Conservation (phyloP, 2,888 invertebrate species). For the Melanargia galathea region DNA sequence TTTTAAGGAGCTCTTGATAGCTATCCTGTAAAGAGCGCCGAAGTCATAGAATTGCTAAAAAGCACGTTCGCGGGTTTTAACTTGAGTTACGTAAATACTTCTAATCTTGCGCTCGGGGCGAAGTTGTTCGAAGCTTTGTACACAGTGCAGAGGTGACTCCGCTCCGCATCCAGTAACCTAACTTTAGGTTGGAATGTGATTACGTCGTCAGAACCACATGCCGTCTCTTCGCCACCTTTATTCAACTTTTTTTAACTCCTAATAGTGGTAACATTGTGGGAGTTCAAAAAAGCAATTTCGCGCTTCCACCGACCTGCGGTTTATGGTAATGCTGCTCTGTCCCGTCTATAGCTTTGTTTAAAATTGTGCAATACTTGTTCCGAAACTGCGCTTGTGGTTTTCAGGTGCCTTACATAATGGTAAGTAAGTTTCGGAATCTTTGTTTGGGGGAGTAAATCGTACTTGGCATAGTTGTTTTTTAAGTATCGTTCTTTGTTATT, state of each 20-base stretch:
- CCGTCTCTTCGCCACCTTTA: slow-evolving; percentile 56
- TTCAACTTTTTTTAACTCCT: slow-evolving; percentile 74
- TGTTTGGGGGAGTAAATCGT: slow-evolving; percentile 59
- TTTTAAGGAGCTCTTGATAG: slow-evolving; percentile 49
- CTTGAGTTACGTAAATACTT: slow-evolving; percentile 67
- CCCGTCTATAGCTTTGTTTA: slow-evolving; percentile 73
- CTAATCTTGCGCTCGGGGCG: slow-evolving; percentile 64
- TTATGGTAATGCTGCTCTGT: slow-evolving; percentile 71
- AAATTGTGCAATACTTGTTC: slow-evolving; percentile 76
- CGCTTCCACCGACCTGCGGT: slow-evolving; percentile 62
- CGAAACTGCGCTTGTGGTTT: slow-evolving; percentile 67
- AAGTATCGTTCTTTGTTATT: slow-evolving; percentile 27
- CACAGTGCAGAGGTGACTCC: slow-evolving; percentile 55
- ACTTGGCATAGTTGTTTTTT: slow-evolving; percentile 50
- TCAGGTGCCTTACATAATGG: slow-evolving; percentile 69
- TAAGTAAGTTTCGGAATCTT: slow-evolving; percentile 69
- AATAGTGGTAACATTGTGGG: slow-evolving; percentile 69
- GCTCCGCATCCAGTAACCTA: slow-evolving; percentile 54
- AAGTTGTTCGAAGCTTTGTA: slow-evolving; percentile 59
- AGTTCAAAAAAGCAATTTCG: slow-evolving; percentile 80
- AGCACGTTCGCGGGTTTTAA: slow-evolving; percentile 61
- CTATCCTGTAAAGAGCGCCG: slow-evolving; percentile 54
- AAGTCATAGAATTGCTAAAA: slow-evolving; percentile 71
- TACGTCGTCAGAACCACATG: slow-evolving; percentile 57
- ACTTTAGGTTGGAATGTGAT: slow-evolving; percentile 59